Base-by-base conservation (phyloP, 2,888 invertebrate genomes). In the Zaprionus obscuricornis region DNA sequence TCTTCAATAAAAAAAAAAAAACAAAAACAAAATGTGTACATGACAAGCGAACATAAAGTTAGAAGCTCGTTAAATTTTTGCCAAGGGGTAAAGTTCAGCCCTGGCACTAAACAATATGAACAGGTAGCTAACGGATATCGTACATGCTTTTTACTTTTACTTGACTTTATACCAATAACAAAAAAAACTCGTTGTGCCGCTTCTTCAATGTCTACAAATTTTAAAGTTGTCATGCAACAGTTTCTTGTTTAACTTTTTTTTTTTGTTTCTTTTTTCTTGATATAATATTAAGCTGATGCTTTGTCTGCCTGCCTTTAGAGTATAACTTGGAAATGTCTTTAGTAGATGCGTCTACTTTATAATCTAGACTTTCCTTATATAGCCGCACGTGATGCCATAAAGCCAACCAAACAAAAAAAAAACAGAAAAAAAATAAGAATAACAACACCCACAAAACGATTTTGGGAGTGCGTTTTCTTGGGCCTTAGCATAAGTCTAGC, bases 41-140 rank as follows among this genome's bases (percentile, higher is more conserved):
- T 62, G 84, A 79, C 84, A 82, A 85, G 81, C 84, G 84, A 74
- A 85, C 86, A 85, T 77, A 84, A 85, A 82, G 81, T 84, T 82
- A 69, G 81, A 54, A 84, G 84, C 81, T 82, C 81, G 86, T 82
- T 85, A 85, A 82, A 84, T 76, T 66, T n/a, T 36, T 37, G 74
- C 81, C 77, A 84, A 84, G 66, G 71, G 68, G 60, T 67, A 60
- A 67, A 69, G 67, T 67, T 55, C 24, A 55, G 22, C 7, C 31
- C 55, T 13, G 17, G 22, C 26, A 24, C 34, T 24, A 43, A 26
- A 43, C 31, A 71, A 50, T 54, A 50, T 42, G 54, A 50, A 37
- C 26, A 50, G 47, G 29, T 22, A n/a, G 49, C 37, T 42, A n/a
- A n/a, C n/a, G 37, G 14, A 55, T 59, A 45, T 29, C 49, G 45